phyloP scores from a whole-genome alignment of 2,113 vertebrate genomes.

The Hippocampus mohnikei region DNA sequence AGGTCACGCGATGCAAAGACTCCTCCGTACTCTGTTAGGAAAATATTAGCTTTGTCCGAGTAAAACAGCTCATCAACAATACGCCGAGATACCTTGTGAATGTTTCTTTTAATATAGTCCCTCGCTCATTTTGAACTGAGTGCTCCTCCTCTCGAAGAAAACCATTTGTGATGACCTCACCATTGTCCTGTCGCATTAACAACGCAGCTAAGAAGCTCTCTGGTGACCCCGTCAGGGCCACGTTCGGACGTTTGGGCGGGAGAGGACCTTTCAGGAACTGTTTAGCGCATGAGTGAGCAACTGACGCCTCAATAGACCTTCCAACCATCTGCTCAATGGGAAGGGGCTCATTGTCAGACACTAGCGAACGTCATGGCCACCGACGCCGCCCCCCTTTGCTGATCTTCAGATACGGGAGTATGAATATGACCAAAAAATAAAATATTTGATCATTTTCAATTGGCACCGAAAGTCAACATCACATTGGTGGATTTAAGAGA shows the following conservation, averaged over 20 bases:
- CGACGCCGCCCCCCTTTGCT: neutral
- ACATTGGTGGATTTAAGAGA: conserved; percentile 25
- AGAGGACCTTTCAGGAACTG: conserved; percentile 42
- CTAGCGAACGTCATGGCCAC: neutral
- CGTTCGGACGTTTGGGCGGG: conserved; percentile 22
- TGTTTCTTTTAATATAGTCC: neutral
- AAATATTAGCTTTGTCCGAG: conserved; percentile 1
- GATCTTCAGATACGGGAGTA: neutral
- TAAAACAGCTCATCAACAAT: neutral
- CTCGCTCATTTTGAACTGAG: neutral
- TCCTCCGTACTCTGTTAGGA: conserved; percentile 24
- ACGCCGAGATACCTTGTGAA: neutral
- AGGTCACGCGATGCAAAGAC: conserved; percentile 37
- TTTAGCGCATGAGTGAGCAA: conserved; percentile 48
- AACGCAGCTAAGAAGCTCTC: neutral
- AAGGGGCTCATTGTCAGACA: neutral
- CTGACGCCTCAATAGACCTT: conserved; percentile 27
- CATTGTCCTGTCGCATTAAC: neutral
- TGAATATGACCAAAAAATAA: too few relatives aligned
- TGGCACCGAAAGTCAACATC: conserved; percentile 18
- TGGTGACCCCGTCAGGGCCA: conserved; percentile 20
- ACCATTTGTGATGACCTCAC: neutral
- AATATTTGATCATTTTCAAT: neutral
- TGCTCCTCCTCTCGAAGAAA: neutral
- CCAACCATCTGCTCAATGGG: conserved; percentile 33